Percentiles rank a stretch among this genome's conserved stretches.
These are phyloP conservation scores for Acanthoscelides obtectus DNA, from an alignment of 2,888 invertebrate species.

Conservation along the genomic window DNA sequence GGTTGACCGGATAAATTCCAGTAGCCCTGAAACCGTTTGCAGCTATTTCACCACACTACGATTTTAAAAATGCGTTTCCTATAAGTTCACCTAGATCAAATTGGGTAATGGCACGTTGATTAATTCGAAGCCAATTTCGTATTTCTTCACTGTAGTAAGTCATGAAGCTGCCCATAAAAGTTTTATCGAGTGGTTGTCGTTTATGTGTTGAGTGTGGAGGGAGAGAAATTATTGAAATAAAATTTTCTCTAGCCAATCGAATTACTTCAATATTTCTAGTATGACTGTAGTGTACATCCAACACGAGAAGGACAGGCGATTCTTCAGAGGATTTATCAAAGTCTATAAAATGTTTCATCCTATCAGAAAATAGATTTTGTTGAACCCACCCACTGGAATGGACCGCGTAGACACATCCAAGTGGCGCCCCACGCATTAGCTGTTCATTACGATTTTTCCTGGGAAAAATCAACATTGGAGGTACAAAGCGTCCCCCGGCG, in stretches of 20 bases:
- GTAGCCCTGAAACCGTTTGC: constrained; percentile 6
- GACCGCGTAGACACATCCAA: constrained; percentile 5
- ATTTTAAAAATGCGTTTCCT: constrained; percentile 1
- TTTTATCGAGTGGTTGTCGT: constrained; percentile 1
- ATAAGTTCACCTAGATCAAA: constrained; percentile 1
- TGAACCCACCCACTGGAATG: constrained; percentile 10
- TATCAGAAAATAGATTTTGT: constrained; percentile 4
- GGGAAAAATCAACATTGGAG: constrained; percentile 8
- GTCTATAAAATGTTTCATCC: constrained; percentile 8
- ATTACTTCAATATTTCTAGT: constrained; percentile 10
- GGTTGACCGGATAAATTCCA: constrained; percentile 6
- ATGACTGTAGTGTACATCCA: constrained; percentile 9
- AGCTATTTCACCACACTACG: constrained; percentile 6
- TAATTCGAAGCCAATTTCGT: neutral
- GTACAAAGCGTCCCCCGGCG: constrained; percentile 5
- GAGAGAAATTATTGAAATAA: constrained; percentile 8
- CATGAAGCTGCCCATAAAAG: constrained; percentile 5
- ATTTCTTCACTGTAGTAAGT: constrained; percentile 8
- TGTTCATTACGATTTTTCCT: constrained; percentile 8
- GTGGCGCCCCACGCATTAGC: constrained; percentile 7
- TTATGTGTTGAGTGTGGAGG: constrained; percentile 5
- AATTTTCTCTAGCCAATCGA: constrained; percentile 3
- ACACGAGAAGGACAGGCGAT: constrained; percentile 7
- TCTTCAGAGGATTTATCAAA: constrained; percentile 4
- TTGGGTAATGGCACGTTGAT: neutral